These are phyloP conservation scores for Rhinolophus sinicus DNA, from an alignment of 2,113 vertebrate species.

Conservation along the genomic window DNA sequence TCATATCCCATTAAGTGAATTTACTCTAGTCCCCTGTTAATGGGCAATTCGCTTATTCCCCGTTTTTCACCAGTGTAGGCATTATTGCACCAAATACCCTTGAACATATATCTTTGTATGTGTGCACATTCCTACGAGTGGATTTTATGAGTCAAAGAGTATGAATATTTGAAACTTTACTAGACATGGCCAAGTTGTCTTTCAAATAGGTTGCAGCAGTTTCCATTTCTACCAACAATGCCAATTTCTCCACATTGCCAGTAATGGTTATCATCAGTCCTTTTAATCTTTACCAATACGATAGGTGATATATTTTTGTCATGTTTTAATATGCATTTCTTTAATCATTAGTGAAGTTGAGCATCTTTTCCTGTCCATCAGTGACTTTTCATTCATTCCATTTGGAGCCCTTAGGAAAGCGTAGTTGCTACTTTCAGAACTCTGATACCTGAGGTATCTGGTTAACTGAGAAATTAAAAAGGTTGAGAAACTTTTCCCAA, in stretches of 20 bases:
- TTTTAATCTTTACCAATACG: background rate
- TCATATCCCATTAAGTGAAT: background rate
- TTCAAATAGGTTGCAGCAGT: background rate
- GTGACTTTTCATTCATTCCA: background rate
- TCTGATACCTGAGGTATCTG: background rate
- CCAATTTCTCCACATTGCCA: background rate
- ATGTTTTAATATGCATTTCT: background rate
- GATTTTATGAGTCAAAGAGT: background rate
- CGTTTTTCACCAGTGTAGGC: background rate
- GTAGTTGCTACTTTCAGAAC: background rate
- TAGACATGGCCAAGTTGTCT: background rate
- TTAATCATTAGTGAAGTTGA: background rate
- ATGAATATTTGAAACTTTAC: constrained; percentile 8
- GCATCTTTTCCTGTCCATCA: background rate
- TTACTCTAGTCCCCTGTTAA: background rate
- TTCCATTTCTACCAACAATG: background rate
- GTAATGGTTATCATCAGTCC: background rate
- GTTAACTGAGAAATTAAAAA: background rate
- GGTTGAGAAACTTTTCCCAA: background rate
- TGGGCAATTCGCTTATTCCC: background rate
- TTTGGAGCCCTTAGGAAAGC: background rate
- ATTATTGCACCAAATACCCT: background rate
- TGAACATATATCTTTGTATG: background rate
- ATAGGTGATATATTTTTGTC: background rate
- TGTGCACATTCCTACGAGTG: background rate